Evolutionary conservation across 1,140 invertebrate genomes (phyloP), one percentile per base, ranked within the genome.

Genomic region (Drosophila micromelanica): DNA sequence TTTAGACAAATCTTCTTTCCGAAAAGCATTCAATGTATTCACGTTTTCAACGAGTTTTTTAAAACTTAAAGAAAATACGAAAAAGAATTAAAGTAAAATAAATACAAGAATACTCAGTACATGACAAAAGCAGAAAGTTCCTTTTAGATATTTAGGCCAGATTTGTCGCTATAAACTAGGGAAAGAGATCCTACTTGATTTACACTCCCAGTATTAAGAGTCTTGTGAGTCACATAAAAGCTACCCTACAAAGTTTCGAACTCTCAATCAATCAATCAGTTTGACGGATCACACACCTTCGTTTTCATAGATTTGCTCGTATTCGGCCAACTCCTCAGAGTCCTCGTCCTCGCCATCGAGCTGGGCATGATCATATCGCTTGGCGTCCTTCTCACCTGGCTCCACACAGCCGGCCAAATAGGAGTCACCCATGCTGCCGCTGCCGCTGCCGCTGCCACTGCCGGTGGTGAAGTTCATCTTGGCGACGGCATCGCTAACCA

Each of bases 401-500:
- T 92, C 91, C 4, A 5, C 27, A 69, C 73, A 76, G 56, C 60
- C 73, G 1, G 70, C 79, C 55, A 91, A 35, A 80, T 91, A 91
- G 11, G 91, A 76, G 35, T 92, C 91, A 5, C 64, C 91, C 82
- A 87, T 87, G 76, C 84, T 82, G 54, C 93, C 94, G n/a, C 76
- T 78, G 51, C 91, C 87, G 37, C 93, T 94, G 54, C n/a, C n/a
- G n/a, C n/a, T n/a, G n/a, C n/a, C n/a, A n/a, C 93, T 94, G n/a
- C 76, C 76, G 51, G 91, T 90, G 37, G 93, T 94, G 70, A 96
- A 93, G 80, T 95, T 96, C 95, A 97, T 95, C 79, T 95, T 93
- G 38, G 95, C 95, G 79, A 94, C 85, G 1, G 96, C 97, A 91
- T 97, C 96, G 71, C 96, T 97, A 12, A 98, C 96, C 87, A 97